Evolutionary conservation across 2,888 invertebrate genomes (phyloP), one percentile per base, ranked within the genome.

Genomic region (Alentia gelatinosa): DNA sequence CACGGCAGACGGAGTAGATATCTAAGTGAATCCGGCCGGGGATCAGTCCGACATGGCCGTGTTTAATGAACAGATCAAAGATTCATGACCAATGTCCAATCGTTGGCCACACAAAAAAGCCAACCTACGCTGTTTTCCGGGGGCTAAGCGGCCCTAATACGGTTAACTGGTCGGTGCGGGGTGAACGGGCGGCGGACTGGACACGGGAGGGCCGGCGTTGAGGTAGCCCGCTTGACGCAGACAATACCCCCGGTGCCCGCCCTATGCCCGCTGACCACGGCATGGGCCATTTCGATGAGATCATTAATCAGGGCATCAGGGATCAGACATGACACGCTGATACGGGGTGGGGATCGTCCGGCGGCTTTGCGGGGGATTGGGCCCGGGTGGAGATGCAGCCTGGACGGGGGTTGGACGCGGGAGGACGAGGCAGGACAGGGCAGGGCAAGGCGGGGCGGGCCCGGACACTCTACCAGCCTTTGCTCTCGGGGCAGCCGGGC

Each of bases 81-180:
- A 83, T 83, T 83, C 83, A 83, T 83, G 83, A 83, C 40, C 83
- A 83, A 83, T 83, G 83, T 40, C 40, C 83, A 83, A 83, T 83
- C 39, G 83, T 26, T 39, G 39, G 15, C 42, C 42, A 83, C 42
- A 26, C 40, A 39, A 83, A 39, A 39, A 42, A 39, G 40, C 39
- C 15, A n/a, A 23, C 12, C 1, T 15, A 19, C 39, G 37, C 26
- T 83, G 83, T 39, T 26, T 83, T 23, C 30, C 26, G 39, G 39
- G 83, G 83, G 12, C 40, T 83, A 75, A 83, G 42, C 83, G 42
- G 5, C 23, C 42, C 39, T 83, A 83, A 83, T 83, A 26, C 83
- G 42, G 83, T 83, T 83, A 83, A 9, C 83, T 15, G 9, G 35
- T 15, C 39, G 19, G 83, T 15, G 15, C 23, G 37, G 15, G 42